These are phyloP conservation scores for Cydia fagiglandana DNA, from an alignment of 1,140 invertebrate genomes.

Conservation along the genomic window DNA sequence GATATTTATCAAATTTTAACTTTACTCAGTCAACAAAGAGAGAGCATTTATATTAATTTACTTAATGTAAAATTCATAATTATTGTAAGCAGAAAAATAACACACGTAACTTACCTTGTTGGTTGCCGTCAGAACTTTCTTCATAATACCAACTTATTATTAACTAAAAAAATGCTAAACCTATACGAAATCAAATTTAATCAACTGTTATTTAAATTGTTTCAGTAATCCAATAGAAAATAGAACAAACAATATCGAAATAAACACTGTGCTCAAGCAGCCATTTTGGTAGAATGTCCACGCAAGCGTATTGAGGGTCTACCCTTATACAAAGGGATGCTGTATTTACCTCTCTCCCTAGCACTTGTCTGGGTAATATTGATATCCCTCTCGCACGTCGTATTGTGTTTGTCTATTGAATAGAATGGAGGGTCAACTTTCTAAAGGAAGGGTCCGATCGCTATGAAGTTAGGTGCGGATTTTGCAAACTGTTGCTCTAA, in stretches of 20 bases:
- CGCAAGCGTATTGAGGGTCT: constrained; percentile 55
- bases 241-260: constrained; percentile 46
- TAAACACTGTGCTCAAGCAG: constrained; percentile 54
- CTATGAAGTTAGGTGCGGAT: constrained; percentile 57
- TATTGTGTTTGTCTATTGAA: constrained; percentile 57
- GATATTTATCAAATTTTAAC: no score
- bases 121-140: no score
- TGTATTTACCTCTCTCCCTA: constrained; percentile 43
- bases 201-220: neutral
- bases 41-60: no score
- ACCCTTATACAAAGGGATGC: constrained; percentile 60
- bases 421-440: constrained; percentile 53
- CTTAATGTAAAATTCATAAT: no score
- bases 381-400: constrained; percentile 44
- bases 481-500: constrained; percentile 25
- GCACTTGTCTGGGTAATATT: constrained; percentile 19
- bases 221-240: neutral
- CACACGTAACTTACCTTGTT: no score
- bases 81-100: no score
- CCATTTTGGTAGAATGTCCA: constrained; percentile 67
- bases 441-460: constrained; percentile 43
- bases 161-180: no score
- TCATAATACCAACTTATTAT: no score
- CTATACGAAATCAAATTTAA: no score
- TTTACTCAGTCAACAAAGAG: neutral